A percentile compares a stretch with the other conserved stretches of the same genome.
phyloP scores from a whole-genome alignment of 2,113 vertebrate genomes.

The Ammospiza caudacuta region DNA sequence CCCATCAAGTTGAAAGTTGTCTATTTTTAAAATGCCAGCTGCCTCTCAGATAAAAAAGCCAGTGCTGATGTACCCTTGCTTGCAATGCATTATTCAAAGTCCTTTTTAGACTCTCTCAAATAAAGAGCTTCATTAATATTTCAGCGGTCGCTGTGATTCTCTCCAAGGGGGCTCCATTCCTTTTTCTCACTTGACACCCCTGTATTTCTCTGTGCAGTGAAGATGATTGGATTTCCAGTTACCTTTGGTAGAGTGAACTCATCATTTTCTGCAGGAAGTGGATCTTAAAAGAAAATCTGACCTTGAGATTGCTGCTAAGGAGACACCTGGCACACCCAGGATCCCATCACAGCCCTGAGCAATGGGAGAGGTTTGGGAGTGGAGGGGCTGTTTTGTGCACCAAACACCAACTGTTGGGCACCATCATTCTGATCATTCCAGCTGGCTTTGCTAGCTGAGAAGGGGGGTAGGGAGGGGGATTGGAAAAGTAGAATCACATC shows the following conservation, averaged over 20 bases:
- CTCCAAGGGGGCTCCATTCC: slow-evolving; percentile 16
- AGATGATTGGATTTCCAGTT: neutral
- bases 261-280: neutral
- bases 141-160: slow-evolving; percentile 53
- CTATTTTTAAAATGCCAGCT: slow-evolving; percentile 69
- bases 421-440: neutral
- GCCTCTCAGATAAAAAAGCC: slow-evolving; percentile 45
- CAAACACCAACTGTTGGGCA: neutral
- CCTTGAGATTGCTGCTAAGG: slow-evolving; percentile 4
- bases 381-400: neutral
- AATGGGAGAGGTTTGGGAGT: neutral
- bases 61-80: slow-evolving; percentile 49
- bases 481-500: neutral
- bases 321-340: neutral
- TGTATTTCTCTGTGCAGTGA: neutral
- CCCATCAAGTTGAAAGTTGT: slow-evolving; percentile 53
- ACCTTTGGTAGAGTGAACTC: neutral
- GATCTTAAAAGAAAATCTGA: neutral
- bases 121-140: slow-evolving; percentile 70
- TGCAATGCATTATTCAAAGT: slow-evolving; percentile 70
- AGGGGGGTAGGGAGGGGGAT: neutral
- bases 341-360: neutral
- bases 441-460: neutral
- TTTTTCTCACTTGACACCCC: slow-evolving; percentile 43
- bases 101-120: slow-evolving; percentile 56